Evolutionary conservation across 1,140 invertebrate species (phyloP).

Genomic region (Heliconius nattereri): DNA sequence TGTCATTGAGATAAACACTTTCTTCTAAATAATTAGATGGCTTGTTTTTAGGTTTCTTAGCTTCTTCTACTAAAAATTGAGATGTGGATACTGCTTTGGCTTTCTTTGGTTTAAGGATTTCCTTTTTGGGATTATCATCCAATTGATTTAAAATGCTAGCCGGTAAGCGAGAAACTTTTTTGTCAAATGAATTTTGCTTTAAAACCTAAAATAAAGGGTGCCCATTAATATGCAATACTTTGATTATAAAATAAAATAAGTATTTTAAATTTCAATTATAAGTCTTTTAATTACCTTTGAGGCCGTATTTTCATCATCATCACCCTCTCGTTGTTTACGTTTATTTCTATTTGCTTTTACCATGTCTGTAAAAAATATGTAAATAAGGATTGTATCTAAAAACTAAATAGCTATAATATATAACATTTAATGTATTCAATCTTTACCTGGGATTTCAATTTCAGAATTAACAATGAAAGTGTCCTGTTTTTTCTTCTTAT

Average conservation of each 20-base stretch:
- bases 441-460: slow-evolving; percentile 14
- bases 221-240: not conserved
- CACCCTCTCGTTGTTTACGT: slow-evolving; percentile 55
- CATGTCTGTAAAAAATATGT: not conserved
- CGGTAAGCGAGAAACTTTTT: slow-evolving; percentile 60
- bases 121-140: slow-evolving; percentile 54
- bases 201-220: slow-evolving; percentile 47
- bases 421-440: not conserved
- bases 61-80: slow-evolving; percentile 62
- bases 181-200: slow-evolving; percentile 55
- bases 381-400: not conserved
- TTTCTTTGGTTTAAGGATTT: slow-evolving; percentile 41
- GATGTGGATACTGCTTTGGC: slow-evolving; percentile 58
- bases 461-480: slow-evolving; percentile 33
- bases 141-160: slow-evolving; percentile 54
- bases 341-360: slow-evolving; percentile 44
- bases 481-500: slow-evolving; percentile 33
- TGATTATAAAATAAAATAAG: too few relatives aligned
- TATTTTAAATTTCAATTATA: not conserved
- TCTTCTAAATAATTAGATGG: slow-evolving; percentile 73
- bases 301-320: slow-evolving; percentile 43
- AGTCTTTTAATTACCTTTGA: slow-evolving; percentile 48
- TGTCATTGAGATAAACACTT: slow-evolving; percentile 66
- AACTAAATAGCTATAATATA: not conserved
- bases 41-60: slow-evolving; percentile 54